Percentiles rank a stretch among this genome's conserved stretches.
phyloP scores from a whole-genome alignment of 1,140 invertebrate species.

The Polypedilum vanderplanki region DNA sequence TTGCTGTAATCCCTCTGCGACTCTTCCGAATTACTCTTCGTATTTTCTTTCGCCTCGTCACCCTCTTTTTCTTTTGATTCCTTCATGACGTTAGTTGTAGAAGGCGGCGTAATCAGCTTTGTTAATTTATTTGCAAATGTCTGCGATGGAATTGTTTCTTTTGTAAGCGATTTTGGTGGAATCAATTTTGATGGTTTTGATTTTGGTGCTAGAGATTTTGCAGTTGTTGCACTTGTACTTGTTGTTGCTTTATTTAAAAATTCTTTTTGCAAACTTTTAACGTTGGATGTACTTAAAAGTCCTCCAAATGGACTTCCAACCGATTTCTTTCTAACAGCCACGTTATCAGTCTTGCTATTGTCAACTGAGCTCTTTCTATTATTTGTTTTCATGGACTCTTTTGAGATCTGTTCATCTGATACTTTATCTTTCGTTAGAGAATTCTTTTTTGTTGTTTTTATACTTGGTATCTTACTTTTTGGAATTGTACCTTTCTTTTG shows the following conservation, averaged over 20 bases:
- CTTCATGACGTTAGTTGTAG: background rate
- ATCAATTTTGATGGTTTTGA: constrained; percentile 36
- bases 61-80: background rate
- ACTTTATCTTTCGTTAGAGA: background rate
- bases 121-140: constrained; percentile 26
- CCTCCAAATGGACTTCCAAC: constrained; percentile 37
- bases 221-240: constrained; percentile 33
- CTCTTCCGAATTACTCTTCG: background rate
- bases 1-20: background rate
- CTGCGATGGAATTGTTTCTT: constrained; percentile 29
- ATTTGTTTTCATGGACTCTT: constrained; percentile 31
- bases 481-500: constrained; percentile 22
- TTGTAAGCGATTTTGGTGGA: constrained; percentile 34
- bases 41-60: background rate
- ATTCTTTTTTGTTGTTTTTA: constrained; percentile 1
- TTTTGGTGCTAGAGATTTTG: constrained; percentile 33
- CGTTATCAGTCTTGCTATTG: background rate
- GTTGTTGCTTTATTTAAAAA: constrained; percentile 45
- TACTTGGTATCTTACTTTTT: background rate
- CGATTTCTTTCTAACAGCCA: constrained; percentile 35
- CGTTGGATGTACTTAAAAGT: constrained; percentile 41
- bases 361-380: background rate
- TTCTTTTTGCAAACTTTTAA: constrained; percentile 50
- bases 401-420: constrained; percentile 21
- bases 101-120: background rate